Evolutionary conservation across 2,797 vertebrate species (phyloP).

Genomic region (Varecia variegata): DNA sequence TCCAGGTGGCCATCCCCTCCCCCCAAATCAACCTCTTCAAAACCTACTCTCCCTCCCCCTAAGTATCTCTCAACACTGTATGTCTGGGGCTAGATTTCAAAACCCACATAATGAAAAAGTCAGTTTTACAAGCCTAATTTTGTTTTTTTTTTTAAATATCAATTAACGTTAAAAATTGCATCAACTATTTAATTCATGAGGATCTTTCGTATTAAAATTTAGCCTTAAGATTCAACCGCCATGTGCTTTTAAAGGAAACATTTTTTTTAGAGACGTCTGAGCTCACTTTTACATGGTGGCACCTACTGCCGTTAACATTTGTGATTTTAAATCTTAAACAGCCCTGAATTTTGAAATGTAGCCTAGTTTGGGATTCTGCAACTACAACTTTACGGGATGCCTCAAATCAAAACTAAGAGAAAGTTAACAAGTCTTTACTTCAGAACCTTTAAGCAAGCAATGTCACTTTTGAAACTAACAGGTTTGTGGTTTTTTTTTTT

Average conservation of each 20-base stretch:
- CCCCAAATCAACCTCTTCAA: slow-evolving; percentile 44
- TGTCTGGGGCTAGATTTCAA: slow-evolving; percentile 99
- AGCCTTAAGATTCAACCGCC: slow-evolving; percentile 85
- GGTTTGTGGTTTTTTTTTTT: slow-evolving; percentile 80
- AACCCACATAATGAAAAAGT: slow-evolving; percentile 89
- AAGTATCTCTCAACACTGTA: slow-evolving; percentile 95
- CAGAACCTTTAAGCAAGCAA: slow-evolving; percentile 86
- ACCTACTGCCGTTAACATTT: slow-evolving; percentile 84
- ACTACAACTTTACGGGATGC: slow-evolving; percentile 93
- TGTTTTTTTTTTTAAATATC: slow-evolving; percentile 81
- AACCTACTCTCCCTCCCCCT: slow-evolving; percentile 61
- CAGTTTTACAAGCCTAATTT: slow-evolving; percentile 88
- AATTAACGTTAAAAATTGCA: slow-evolving; percentile 88
- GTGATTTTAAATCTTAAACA: slow-evolving; percentile 84
- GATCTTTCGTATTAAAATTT: slow-evolving; percentile 85
- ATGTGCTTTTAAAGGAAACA: slow-evolving; percentile 84
- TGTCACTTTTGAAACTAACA: slow-evolving; percentile 87
- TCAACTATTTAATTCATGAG: slow-evolving; percentile 92
- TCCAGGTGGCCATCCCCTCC: slow-evolving; percentile 50
- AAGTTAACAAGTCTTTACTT: slow-evolving; percentile 84
- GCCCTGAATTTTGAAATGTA: slow-evolving; percentile 99
- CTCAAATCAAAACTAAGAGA: slow-evolving; percentile 85
- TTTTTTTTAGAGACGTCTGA: slow-evolving; percentile 83
- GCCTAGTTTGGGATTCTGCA: slow-evolving; percentile 99
- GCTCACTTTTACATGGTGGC: slow-evolving; percentile 85